Percentiles rank a stretch among this genome's conserved stretches.
These are phyloP conservation scores for Chaetoderma sp. DNA, from an alignment of 2,888 invertebrate genomes.

Conservation along the genomic window DNA sequence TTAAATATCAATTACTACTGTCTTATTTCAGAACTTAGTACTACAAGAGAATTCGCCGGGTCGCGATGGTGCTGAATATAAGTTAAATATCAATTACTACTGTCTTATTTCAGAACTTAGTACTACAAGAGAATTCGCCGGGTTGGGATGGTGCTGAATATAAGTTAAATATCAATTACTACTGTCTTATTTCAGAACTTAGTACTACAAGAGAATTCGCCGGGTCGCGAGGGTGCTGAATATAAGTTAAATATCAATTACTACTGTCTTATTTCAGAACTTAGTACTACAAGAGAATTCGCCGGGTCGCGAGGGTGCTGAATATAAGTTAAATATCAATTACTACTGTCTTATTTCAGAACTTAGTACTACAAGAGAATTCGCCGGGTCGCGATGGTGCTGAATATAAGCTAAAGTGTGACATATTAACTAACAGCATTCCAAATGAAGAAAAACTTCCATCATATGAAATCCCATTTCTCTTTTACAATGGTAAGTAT, in stretches of 20 bases:
- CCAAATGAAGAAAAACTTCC: conserved; percentile 47
- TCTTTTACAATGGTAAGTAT: conserved; percentile 67
- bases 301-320: conserved; percentile 64
- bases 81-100: too few relatives aligned
- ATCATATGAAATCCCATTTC: conserved; percentile 59
- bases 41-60: conserved; percentile 64
- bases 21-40: conserved; percentile 37
- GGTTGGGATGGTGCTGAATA: conserved; percentile 67
- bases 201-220: conserved; percentile 57
- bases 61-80: conserved; percentile 64
- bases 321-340: conserved; percentile 58
- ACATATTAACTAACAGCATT: conserved; percentile 42
- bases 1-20: too few relatives aligned
- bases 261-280: conserved; percentile 38
- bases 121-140: conserved; percentile 59
- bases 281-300: conserved; percentile 58
- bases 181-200: conserved; percentile 39
- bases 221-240: conserved; percentile 65
- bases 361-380: conserved; percentile 56
- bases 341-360: conserved; percentile 38
- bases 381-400: conserved; percentile 64
- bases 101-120: conserved; percentile 38
- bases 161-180: too few relatives aligned
- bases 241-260: conserved; percentile 55
- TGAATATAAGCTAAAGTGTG: conserved; percentile 57